Percentiles rank a stretch among this genome's conserved stretches.
phyloP scores from a whole-genome alignment of 2,888 invertebrate genomes.

The Crioceris asparagi region DNA sequence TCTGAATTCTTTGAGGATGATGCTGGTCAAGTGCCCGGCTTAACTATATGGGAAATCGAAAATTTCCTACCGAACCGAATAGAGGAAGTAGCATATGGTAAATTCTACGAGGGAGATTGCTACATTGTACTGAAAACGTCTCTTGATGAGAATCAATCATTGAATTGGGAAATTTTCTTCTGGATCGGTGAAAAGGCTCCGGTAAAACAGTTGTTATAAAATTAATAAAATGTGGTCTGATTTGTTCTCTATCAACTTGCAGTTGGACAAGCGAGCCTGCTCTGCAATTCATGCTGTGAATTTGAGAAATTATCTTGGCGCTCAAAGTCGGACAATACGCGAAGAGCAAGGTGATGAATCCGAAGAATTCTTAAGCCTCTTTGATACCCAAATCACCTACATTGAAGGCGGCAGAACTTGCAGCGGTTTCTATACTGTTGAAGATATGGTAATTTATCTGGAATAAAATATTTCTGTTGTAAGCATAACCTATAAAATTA shows the following conservation, averaged over 20 bases:
- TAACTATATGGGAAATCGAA: constrained; percentile 98
- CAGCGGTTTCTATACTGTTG: constrained; percentile 94
- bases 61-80: constrained; percentile 95
- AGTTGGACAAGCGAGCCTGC: constrained; percentile 91
- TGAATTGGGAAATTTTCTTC: constrained; percentile 95
- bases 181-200: constrained; percentile 97
- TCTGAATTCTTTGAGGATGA: constrained; percentile 95
- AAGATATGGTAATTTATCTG: constrained; percentile 58
- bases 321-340: constrained; percentile 83
- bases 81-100: constrained; percentile 88
- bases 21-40: constrained; percentile 83
- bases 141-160: constrained; percentile 70
- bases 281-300: constrained; percentile 99
- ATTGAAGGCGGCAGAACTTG: constrained; percentile 96
- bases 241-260: constrained; percentile 17
- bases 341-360: constrained; percentile 97
- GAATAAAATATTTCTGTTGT: constrained; percentile 1
- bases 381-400: constrained; percentile 84
- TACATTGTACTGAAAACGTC: constrained; percentile 91
- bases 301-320: constrained; percentile 89
- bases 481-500: too few species aligned
- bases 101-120: constrained; percentile 98
- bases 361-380: constrained; percentile 87
- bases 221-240: neutral
- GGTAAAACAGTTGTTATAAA: too few species aligned